Base-by-base conservation (phyloP, 2,113 vertebrate genomes). In the Prionailurus bengalensis region DNA sequence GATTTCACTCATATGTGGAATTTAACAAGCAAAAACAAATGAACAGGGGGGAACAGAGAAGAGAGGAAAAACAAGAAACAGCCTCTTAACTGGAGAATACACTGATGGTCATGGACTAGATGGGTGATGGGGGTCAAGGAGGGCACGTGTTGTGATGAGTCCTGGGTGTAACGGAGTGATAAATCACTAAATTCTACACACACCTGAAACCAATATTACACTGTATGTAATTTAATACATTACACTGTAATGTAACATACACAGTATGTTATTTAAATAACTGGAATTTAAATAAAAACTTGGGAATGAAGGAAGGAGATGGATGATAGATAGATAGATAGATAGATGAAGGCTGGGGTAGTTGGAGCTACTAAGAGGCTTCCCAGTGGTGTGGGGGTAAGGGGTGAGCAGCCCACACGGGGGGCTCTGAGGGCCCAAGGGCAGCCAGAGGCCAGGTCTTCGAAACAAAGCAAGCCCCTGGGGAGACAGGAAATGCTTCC, bases 401-500 rank as follows among this genome's bases (percentile, higher is more conserved):
- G 29, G 25, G 16, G 11, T n/a, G 21, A 6, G 29, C 39, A 27
- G 42, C 68, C 61, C 7, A 12, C 2, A 0, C 16, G n/a, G 9
- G 42, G 12, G 61, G 19, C 63, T 17, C 12, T 63, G 61, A 89
- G 70, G 27, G 4, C 33, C 51, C 33, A 27, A 53, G 27, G 70
- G 27, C n/a, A n/a, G 3, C n/a, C 36, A 86, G 74, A 94, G 86
- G 17, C 29, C 93, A 61, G 51, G 36, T 80, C 31, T 45, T 29
- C 80, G 42, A 95, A 66, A 88, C 7, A 89, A 95, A 89, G 16
- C 23, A 78, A 55, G 29, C 66, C 61, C 68, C 29, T 4, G 27
- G 42, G 39, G 39, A 92, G 74, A 55, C 1, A 61, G 58, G 36
- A 96, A 85, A 55, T 82, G 89, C 73, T 84, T 86, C 45, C 55